phyloP scores from a whole-genome alignment of 2,797 vertebrate species.

The Manis pentadactyla region DNA sequence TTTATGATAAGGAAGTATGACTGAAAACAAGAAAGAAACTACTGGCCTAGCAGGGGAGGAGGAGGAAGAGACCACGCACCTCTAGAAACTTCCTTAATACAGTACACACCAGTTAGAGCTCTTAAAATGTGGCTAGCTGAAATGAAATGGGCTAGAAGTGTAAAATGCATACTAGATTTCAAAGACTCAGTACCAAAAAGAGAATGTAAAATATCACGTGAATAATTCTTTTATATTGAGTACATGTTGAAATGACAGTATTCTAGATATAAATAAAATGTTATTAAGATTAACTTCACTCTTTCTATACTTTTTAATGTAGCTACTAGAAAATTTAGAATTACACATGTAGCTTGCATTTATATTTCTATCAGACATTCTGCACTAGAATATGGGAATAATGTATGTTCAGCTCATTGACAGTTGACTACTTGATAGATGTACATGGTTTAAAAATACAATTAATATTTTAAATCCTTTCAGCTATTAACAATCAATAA shows the following conservation, averaged over 20 bases:
- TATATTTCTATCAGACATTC: not conserved
- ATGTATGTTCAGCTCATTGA: not conserved
- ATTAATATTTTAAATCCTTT: not conserved
- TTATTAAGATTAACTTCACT: slow-evolving; percentile 17
- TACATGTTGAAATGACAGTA: not conserved
- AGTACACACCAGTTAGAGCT: not conserved
- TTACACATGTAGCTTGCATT: not conserved
- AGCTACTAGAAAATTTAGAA: slow-evolving; percentile 19
- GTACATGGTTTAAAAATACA: not conserved
- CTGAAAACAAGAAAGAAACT: not conserved
- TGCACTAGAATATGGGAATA: slow-evolving; percentile 1
- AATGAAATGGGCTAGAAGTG: not conserved
- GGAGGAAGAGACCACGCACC: not conserved
- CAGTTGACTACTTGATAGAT: not conserved
- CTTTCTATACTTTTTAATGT: not conserved
- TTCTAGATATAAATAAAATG: not conserved
- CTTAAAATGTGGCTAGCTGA: not conserved
- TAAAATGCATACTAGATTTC: slow-evolving; percentile 37
- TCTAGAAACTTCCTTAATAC: not conserved
- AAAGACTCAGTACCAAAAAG: slow-evolving; percentile 47
- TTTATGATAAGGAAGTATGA: not conserved
- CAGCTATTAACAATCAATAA: not conserved
- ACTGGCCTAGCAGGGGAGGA: not conserved
- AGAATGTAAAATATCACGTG: not conserved
- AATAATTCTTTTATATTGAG: not conserved